Evolutionary conservation across 2,113 vertebrate genomes (phyloP).

Genomic region (Lamprotornis superbus): DNA sequence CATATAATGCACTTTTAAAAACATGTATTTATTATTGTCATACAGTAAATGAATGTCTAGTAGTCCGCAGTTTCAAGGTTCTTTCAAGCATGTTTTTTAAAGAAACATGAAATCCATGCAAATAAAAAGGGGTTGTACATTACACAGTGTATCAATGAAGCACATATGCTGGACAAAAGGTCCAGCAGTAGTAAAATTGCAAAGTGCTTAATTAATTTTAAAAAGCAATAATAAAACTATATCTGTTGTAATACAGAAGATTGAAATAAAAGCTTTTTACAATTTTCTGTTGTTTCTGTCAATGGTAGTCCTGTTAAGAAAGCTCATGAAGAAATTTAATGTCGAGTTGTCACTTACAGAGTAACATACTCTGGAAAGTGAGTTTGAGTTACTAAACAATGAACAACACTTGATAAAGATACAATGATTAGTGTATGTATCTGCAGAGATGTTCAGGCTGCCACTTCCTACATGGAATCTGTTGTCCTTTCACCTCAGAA

Average conservation of each 20-base stretch:
- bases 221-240: background rate
- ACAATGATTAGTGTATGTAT: background rate
- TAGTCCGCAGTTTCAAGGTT: background rate
- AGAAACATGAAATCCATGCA: background rate
- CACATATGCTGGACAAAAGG: background rate
- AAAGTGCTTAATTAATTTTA: background rate
- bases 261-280: conserved; percentile 39
- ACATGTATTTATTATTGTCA: background rate
- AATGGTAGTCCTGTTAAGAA: background rate
- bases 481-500: background rate
- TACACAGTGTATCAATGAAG: background rate
- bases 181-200: background rate
- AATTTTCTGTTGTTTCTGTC: background rate
- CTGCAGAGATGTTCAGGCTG: background rate
- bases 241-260: background rate
- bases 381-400: background rate
- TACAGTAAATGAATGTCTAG: background rate
- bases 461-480: background rate
- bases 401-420: background rate
- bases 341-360: background rate
- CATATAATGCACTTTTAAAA: conserved; percentile 45
- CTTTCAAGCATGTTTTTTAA: background rate
- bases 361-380: background rate
- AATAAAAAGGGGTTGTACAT: background rate
- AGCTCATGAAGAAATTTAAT: background rate